Base-by-base conservation (phyloP, 2,113 vertebrate species). In the Nibea coibor region DNA sequence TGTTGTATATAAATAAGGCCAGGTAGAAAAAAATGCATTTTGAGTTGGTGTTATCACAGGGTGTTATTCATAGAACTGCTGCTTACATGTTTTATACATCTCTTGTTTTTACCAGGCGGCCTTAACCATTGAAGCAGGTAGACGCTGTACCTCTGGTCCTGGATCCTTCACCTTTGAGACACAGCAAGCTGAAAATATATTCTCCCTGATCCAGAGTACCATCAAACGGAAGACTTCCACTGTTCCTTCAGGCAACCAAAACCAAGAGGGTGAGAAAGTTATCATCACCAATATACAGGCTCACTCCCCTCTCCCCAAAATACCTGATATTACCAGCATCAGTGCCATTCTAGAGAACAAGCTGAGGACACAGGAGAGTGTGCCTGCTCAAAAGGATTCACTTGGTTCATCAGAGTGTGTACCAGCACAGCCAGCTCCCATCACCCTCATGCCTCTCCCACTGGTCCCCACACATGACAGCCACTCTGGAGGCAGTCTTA, bases 141-240 rank as follows among this genome's bases (percentile, higher is more conserved):
- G 97, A 15, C 96, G 97, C 71, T 99, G 97, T 8, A 92, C 95
- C 16, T 99, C 97, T 0, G 98, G 98, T 42, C 96, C 97, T 0
- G 98, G 98, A 4, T 96, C 94, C 20, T 98, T 99, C 92, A 96
- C 90, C 70, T 99, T 99, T 69, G 97, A 99, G 92, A 98, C 97
- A 0, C 91, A 91, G 56, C 96, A 99, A 81, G 96, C 97, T 24
- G 96, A 96, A 0, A 95, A 95, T 68, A 97, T 99, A 45, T 97
- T 99, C 82, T 92, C 80, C n/a, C 83, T 96, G 20, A 97, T 99
- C 53, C 96, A 99, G 89, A 93, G 86, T 0, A 95, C 95, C 45
- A 99, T 99, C 85, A 94, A 88, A 57, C 95, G 95, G 85, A 98
- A 96, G 83, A 94, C 92, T 0, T 94, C 94, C 17, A 0, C 81